A percentile compares a stretch with the other conserved stretches of the same genome.
Evolutionary conservation across 2,888 invertebrate genomes (phyloP).

Genomic region (Criorhina ranunculi): DNA sequence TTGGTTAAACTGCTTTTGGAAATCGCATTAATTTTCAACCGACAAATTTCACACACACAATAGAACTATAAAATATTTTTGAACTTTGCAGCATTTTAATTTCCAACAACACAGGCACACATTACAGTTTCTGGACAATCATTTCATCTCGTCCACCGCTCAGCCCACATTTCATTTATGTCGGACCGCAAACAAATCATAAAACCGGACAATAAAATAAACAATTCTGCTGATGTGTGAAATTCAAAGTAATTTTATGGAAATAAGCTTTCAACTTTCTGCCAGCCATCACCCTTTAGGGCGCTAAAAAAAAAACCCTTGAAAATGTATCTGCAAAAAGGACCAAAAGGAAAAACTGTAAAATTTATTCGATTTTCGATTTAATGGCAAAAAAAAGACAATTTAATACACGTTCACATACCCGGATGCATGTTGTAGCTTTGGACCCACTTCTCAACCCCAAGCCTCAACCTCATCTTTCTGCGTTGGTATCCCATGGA

Average conservation of each 20-base stretch:
- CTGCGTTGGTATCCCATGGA: constrained; percentile 41
- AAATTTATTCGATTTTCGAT: constrained; percentile 75
- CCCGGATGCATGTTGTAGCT: constrained; percentile 45
- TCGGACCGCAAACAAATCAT: constrained; percentile 67
- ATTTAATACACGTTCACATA: constrained; percentile 66
- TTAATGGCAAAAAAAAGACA: constrained; percentile 66
- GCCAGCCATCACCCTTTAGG: neutral
- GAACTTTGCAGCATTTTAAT: constrained; percentile 33
- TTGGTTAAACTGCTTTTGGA: neutral
- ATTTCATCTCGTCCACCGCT: constrained; percentile 5
- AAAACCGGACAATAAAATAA: constrained; percentile 64
- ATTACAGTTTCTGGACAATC: constrained; percentile 16
- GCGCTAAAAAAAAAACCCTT: too few species aligned
- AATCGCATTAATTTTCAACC: constrained; percentile 13
- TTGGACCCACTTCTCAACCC: neutral
- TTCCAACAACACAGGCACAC: constrained; percentile 3
- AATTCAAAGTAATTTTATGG: constrained; percentile 67
- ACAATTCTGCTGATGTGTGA: constrained; percentile 67
- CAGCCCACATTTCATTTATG: constrained; percentile 38
- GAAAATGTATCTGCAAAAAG: constrained; percentile 27
- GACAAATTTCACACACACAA: neutral
- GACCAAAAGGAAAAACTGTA: constrained; percentile 31
- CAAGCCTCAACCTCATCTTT: neutral
- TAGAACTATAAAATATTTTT: constrained; percentile 5
- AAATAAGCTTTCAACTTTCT: constrained; percentile 54